Evolutionary conservation across 2,797 vertebrate genomes (phyloP).

Genomic region (Tadarida brasiliensis): DNA sequence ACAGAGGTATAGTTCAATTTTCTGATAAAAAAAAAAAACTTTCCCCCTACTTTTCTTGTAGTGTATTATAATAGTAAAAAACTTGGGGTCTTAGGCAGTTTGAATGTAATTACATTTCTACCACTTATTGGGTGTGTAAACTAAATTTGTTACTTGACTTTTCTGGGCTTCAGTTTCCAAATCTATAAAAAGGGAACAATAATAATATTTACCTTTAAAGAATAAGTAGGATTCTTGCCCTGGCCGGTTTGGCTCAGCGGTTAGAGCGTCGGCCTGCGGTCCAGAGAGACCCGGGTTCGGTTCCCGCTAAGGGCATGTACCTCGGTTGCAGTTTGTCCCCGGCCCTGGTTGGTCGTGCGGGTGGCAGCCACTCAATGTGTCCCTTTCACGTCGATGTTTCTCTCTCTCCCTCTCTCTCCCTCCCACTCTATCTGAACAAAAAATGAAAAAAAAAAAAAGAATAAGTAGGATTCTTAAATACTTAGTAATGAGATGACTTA

Average conservation of each 20-base stretch:
- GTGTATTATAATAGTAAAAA: constrained; percentile 24
- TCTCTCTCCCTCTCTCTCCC: too few species aligned
- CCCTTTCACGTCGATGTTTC: too few species aligned
- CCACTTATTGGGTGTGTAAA: background rate
- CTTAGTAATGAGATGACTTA: constrained; percentile 28
- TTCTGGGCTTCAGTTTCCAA: constrained; percentile 8
- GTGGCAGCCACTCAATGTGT: too few species aligned
- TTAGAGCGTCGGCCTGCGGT: too few species aligned
- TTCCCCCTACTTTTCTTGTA: background rate
- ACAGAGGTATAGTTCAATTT: constrained; percentile 86
- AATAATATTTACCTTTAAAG: constrained; percentile 32
- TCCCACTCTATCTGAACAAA: too few species aligned
- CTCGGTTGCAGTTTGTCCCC: too few species aligned
- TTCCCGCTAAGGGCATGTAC: too few species aligned
- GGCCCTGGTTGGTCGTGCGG: too few species aligned
- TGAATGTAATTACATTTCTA: background rate
- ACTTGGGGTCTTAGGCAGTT: background rate
- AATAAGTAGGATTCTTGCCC: background rate
- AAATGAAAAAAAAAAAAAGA: too few species aligned
- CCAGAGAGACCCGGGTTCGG: too few species aligned
- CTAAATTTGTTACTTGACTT: constrained; percentile 6
- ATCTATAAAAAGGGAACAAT: background rate
- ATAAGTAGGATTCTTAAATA: too few species aligned
- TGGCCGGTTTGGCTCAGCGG: too few species aligned
- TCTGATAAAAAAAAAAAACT: background rate